phyloP scores from a whole-genome alignment of 2,888 invertebrate genomes.

The Orthosia cruda region DNA sequence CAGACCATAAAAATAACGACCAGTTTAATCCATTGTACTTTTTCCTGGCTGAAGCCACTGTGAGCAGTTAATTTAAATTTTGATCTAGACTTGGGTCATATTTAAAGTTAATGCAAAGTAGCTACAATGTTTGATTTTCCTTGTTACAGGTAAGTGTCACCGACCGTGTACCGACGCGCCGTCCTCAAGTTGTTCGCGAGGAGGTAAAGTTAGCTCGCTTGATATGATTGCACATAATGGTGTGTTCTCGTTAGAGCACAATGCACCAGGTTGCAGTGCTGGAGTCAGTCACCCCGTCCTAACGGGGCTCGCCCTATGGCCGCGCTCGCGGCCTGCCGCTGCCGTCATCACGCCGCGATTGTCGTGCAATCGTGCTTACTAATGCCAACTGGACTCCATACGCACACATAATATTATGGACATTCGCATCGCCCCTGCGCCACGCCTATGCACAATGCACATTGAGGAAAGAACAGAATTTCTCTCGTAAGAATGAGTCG shows the following conservation, averaged over 20 bases:
- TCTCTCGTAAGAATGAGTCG: conserved; percentile 59
- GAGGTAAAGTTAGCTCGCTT: conserved; percentile 83
- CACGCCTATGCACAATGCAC: conserved; percentile 69
- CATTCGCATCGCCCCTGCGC: conserved; percentile 71
- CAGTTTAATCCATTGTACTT: conserved; percentile 47
- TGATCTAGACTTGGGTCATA: conserved; percentile 25
- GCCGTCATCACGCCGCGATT: conserved; percentile 87
- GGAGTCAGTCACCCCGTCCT: conserved; percentile 91
- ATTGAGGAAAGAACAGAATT: conserved; percentile 61
- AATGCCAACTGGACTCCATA: conserved; percentile 84
- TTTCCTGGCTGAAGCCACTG: conserved; percentile 35
- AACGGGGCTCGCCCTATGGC: conserved; percentile 91
- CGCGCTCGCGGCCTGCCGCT: conserved; percentile 77
- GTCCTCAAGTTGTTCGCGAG: conserved; percentile 53
- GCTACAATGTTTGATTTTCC: conserved; percentile 65
- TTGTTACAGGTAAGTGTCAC: conserved; percentile 87
- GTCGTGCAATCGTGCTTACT: conserved; percentile 86
- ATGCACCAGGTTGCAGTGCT: conserved; percentile 91
- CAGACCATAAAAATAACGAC: conserved; percentile 65
- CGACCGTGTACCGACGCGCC: conserved; percentile 20
- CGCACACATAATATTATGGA: conserved; percentile 79
- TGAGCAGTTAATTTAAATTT: conserved; percentile 31
- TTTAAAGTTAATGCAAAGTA: conserved; percentile 24
- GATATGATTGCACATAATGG: conserved; percentile 88
- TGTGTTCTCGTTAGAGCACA: conserved; percentile 91